phyloP scores from a whole-genome alignment of 2,888 invertebrate genomes.

The Troglohyphantes excavatus region DNA sequence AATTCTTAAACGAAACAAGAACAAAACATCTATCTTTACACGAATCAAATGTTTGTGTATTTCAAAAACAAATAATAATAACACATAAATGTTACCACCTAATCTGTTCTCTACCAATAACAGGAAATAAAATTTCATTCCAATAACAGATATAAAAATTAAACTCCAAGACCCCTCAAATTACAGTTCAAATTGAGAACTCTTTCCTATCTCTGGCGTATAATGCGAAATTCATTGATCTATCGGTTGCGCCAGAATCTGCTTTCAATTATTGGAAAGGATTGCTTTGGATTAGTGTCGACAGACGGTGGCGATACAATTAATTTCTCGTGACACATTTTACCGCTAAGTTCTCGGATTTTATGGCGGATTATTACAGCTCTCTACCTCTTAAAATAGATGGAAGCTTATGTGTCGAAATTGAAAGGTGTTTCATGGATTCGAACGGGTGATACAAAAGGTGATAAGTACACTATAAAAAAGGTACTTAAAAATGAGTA shows the following conservation, averaged over 20 bases:
- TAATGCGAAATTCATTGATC: slow-evolving; percentile 39
- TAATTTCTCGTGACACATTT: slow-evolving; percentile 50
- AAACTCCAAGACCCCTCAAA: background rate
- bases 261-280: slow-evolving; percentile 34
- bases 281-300: slow-evolving; percentile 7
- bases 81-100: no score
- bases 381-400: background rate
- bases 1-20: no score
- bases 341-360: slow-evolving; percentile 35
- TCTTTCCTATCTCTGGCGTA: background rate
- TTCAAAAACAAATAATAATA: no score
- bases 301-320: slow-evolving; percentile 18
- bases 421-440: background rate
- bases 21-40: no score
- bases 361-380: background rate
- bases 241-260: background rate
- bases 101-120: no score
- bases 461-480: no score
- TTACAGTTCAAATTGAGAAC: background rate
- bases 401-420: background rate
- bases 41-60: no score
- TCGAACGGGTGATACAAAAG: background rate
- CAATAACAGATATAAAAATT: background rate
- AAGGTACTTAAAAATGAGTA: no score
- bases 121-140: no score